Conservation (phyloP, 2,888 invertebrate genomes). For the Xestia xanthographa region DNA sequence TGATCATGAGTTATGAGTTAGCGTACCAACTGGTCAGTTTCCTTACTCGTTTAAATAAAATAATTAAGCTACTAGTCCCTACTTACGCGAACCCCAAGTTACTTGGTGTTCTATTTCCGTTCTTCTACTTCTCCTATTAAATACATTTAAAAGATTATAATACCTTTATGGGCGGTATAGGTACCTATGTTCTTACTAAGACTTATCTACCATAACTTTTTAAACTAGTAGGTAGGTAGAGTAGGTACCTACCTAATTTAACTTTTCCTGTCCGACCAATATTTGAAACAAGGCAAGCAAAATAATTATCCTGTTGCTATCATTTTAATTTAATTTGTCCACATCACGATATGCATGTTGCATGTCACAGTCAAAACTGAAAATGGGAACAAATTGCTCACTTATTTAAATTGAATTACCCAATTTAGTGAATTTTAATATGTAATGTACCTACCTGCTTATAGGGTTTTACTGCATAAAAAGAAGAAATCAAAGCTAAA, state of each 20-base stretch:
- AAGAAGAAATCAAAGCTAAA: neutral
- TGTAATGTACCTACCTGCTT: no score
- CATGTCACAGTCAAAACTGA: neutral
- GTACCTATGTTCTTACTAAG: no score
- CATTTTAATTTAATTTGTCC: conserved; percentile 24
- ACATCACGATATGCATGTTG: conserved; percentile 9
- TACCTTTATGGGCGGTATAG: no score
- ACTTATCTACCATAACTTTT: neutral
- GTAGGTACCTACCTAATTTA: neutral
- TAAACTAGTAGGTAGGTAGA: neutral
- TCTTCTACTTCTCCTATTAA: no score
- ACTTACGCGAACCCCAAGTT: no score
- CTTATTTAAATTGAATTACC: neutral
- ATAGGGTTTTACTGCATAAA: neutral
- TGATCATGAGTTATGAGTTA: no score
- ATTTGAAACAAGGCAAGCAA: neutral
- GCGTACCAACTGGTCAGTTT: no score
- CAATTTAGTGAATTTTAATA: neutral
- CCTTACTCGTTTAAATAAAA: no score
- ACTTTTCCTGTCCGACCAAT: neutral
- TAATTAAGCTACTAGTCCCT: no score
- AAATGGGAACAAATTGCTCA: neutral
- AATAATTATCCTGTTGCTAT: conserved; percentile 1
- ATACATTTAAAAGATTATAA: no score
- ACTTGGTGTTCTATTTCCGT: no score